These are phyloP conservation scores for Anseranas semipalmata DNA, from an alignment of 2,113 vertebrate genomes.

Conservation along the genomic window DNA sequence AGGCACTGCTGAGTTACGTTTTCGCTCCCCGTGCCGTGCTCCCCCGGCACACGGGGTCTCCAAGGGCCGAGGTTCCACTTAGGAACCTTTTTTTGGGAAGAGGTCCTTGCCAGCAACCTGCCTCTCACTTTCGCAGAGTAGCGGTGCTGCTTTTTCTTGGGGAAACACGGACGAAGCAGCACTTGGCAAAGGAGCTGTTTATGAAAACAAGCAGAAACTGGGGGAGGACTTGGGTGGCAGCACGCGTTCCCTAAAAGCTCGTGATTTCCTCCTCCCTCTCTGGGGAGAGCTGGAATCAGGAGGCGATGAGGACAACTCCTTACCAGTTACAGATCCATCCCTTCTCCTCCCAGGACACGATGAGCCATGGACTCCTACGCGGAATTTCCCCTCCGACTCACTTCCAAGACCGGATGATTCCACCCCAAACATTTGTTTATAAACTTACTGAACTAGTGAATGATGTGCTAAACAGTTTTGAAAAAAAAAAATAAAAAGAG, in stretches of 20 bases:
- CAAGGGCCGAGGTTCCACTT: not conserved
- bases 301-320: not conserved
- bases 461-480: accelerated
- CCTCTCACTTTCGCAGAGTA: not conserved
- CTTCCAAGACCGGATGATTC: not conserved
- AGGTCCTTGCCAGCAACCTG: not conserved
- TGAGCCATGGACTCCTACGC: accelerated
- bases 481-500: not conserved
- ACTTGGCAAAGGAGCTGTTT: not conserved
- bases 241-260: not conserved
- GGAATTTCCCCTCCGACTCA: not conserved
- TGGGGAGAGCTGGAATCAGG: accelerated
- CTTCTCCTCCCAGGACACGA: not conserved
- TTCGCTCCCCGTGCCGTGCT: not conserved
- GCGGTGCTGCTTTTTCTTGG: not conserved
- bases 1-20: not conserved
- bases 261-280: not conserved
- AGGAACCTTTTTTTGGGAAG: accelerated
- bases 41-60: not conserved
- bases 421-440: not conserved
- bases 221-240: not conserved
- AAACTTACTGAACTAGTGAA: not conserved
- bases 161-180: not conserved
- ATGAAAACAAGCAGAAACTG: not conserved
- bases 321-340: not conserved